These are phyloP conservation scores for Malacosoma neustria DNA, from an alignment of 2,888 invertebrate species.

Conservation along the genomic window DNA sequence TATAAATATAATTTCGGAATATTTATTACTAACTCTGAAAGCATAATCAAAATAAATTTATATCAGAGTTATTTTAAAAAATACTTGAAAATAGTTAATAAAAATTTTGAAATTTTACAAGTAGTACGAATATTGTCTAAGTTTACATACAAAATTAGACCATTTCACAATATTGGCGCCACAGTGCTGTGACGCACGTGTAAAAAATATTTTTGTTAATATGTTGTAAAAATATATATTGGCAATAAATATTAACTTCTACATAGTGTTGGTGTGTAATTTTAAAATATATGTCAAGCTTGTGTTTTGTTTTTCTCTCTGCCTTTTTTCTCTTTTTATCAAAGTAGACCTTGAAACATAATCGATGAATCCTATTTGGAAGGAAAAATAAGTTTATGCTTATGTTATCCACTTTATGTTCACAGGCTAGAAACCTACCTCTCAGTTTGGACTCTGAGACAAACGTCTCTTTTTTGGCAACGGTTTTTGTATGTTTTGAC, in stretches of 20 bases:
- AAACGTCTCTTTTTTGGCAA: too few relatives aligned
- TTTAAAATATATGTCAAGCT: not conserved
- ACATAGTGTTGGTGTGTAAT: not conserved
- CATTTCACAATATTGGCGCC: constrained; percentile 16
- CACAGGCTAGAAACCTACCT: too few relatives aligned
- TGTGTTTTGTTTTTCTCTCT: not conserved
- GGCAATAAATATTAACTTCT: not conserved
- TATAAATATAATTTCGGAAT: too few relatives aligned
- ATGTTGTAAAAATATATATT: constrained; percentile 1
- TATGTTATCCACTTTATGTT: too few relatives aligned
- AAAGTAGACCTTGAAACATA: not conserved
- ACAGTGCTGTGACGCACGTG: constrained; percentile 17
- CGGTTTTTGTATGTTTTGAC: too few relatives aligned
- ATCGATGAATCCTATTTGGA: too few relatives aligned
- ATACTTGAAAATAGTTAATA: constrained; percentile 8
- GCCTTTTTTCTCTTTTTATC: too few relatives aligned
- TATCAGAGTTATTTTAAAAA: not conserved
- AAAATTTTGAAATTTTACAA: constrained; percentile 15
- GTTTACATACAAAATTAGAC: constrained; percentile 20
- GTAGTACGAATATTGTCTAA: constrained; percentile 15
- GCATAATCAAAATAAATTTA: not conserved
- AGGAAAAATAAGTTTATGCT: not conserved
- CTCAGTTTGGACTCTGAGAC: too few relatives aligned
- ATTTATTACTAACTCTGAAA: too few relatives aligned
- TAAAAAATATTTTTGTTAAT: constrained; percentile 7